These are phyloP conservation scores for Philonicus albiceps DNA, from an alignment of 2,888 invertebrate genomes.

Conservation along the genomic window DNA sequence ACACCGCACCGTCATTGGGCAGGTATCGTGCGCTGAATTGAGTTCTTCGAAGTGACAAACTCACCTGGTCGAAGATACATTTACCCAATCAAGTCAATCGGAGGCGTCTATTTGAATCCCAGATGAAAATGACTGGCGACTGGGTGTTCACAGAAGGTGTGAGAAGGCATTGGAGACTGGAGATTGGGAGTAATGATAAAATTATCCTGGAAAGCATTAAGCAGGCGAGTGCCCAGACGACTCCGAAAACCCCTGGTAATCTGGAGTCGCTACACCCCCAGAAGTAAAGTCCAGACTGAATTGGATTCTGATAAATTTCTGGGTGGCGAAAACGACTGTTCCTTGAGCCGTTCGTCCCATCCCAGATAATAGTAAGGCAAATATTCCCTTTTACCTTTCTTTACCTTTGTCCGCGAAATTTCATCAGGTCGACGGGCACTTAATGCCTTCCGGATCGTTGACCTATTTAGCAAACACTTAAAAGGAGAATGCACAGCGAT, in stretches of 20 bases:
- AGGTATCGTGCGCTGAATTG: neutral
- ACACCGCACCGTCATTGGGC: neutral
- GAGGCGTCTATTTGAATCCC: neutral
- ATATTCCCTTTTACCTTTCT: neutral
- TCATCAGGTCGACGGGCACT: neutral
- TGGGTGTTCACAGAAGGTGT: neutral
- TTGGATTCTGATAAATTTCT: neutral
- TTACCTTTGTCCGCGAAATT: slow-evolving; percentile 9
- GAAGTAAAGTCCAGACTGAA: neutral
- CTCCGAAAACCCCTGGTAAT: neutral
- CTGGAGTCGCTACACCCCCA: neutral
- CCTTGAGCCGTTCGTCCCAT: neutral
- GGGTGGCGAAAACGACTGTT: neutral
- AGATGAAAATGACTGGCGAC: neutral
- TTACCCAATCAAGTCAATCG: neutral
- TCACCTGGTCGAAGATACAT: neutral
- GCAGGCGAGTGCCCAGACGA: neutral
- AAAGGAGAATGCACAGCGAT: neutral
- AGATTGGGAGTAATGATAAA: neutral
- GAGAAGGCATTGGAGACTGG: neutral
- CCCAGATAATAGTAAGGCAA: neutral
- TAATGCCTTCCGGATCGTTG: neutral
- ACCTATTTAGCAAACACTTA: neutral
- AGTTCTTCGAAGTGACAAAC: neutral
- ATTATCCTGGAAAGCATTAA: neutral